These are phyloP conservation scores for Steinernema khuongi DNA, from an alignment of 1,140 invertebrate species.

Conservation along the genomic window DNA sequence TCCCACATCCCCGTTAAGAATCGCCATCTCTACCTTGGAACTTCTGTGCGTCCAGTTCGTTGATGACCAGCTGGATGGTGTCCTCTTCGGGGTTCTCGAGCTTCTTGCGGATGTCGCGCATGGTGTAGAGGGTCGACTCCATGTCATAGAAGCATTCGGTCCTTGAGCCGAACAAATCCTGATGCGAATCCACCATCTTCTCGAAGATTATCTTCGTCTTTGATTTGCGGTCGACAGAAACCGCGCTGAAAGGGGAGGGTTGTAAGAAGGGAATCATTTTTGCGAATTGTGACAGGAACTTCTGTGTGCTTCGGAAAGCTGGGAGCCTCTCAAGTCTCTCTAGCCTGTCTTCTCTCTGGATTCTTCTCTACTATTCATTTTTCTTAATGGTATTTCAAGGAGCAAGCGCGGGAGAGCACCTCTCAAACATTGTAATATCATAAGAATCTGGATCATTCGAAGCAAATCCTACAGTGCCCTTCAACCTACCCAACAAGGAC, in stretches of 20 bases:
- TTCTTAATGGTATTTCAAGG: too few species aligned
- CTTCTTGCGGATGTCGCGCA: background rate
- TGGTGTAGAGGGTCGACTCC: background rate
- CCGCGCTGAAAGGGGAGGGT: slow-evolving; percentile 16
- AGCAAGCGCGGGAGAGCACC: too few species aligned
- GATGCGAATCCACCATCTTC: background rate
- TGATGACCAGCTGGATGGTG: background rate
- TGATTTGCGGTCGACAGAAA: slow-evolving; percentile 20
- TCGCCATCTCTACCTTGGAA: too few species aligned
- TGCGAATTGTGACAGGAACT: background rate
- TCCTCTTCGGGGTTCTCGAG: background rate
- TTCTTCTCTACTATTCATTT: too few species aligned
- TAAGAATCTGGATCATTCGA: too few species aligned
- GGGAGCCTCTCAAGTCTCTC: too few species aligned
- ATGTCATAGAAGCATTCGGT: background rate
- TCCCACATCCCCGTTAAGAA: too few species aligned
- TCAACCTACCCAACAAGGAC: too few species aligned
- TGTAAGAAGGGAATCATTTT: background rate
- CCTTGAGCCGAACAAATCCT: background rate
- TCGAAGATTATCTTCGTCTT: background rate
- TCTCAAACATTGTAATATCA: too few species aligned
- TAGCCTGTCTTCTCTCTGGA: too few species aligned
- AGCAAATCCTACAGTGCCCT: too few species aligned
- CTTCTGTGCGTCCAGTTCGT: background rate
- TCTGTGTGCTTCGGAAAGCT: background rate